phyloP scores from a whole-genome alignment of 2,888 invertebrate species.

The Epinotia nisella region DNA sequence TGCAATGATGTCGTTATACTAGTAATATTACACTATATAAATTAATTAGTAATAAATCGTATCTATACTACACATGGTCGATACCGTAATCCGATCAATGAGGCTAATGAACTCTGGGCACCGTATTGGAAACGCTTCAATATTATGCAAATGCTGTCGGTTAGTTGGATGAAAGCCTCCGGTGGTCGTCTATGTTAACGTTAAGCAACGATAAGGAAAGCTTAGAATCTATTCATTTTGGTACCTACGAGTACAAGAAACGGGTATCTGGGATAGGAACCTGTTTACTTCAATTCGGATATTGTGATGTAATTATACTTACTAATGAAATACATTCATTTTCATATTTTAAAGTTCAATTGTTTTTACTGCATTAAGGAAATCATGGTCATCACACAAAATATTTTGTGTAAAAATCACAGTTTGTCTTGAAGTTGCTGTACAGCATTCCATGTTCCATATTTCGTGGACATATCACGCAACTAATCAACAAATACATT shows the following conservation, averaged over 20 bases:
- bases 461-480: background rate
- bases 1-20: background rate
- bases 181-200: slow-evolving; percentile 59
- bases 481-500: slow-evolving; percentile 16
- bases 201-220: slow-evolving; percentile 63
- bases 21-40: background rate
- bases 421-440: too few relatives aligned
- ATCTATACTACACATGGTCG: slow-evolving; percentile 52
- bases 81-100: slow-evolving; percentile 72
- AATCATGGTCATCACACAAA: background rate
- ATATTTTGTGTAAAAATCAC: too few relatives aligned
- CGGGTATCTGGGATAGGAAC: background rate
- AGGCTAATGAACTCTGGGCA: slow-evolving; percentile 71
- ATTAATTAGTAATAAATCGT: slow-evolving; percentile 9
- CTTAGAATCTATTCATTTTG: slow-evolving; percentile 45
- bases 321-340: too few relatives aligned
- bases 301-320: too few relatives aligned
- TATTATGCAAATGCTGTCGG: slow-evolving; percentile 80
- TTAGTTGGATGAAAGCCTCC: slow-evolving; percentile 64
- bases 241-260: slow-evolving; percentile 8
- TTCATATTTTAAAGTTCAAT: too few relatives aligned
- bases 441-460: background rate
- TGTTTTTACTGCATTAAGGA: background rate
- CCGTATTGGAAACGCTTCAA: slow-evolving; percentile 69
- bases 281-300: too few relatives aligned